Percentiles rank a stretch among this genome's conserved stretches.
phyloP scores from a whole-genome alignment of 1,140 invertebrate species.

The Cotesia chilonis region DNA sequence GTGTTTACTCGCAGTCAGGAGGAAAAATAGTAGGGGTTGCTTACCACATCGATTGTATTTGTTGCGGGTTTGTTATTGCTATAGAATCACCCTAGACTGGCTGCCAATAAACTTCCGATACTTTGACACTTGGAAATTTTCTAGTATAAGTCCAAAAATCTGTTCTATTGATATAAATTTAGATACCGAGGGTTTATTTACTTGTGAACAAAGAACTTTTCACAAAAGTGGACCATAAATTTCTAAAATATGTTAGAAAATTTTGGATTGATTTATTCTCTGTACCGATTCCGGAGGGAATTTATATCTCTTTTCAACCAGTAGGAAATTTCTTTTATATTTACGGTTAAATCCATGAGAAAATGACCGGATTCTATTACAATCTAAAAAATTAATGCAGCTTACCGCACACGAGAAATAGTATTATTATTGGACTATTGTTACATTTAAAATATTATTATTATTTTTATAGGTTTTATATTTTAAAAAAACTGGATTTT shows the following conservation, averaged over 20 bases:
- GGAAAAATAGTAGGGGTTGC: constrained; percentile 9
- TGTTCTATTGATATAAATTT: too few species aligned
- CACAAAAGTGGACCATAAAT: too few species aligned
- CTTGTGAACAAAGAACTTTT: too few species aligned
- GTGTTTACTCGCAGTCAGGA: background rate
- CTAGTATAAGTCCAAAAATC: too few species aligned
- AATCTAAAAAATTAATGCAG: background rate
- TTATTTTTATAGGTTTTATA: background rate
- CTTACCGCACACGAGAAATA: background rate
- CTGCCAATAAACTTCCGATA: background rate
- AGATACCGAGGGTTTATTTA: too few species aligned
- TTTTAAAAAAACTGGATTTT: too few species aligned
- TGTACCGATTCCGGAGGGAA: background rate
- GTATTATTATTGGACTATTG: too few species aligned
- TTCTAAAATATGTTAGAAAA: too few species aligned
- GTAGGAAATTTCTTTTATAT: too few species aligned
- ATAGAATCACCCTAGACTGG: background rate
- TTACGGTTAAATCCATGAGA: too few species aligned
- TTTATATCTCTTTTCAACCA: background rate
- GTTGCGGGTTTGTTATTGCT: constrained; percentile 21
- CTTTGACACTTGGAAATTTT: background rate
- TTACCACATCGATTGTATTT: constrained; percentile 22
- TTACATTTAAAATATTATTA: background rate
- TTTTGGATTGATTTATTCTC: too few species aligned
- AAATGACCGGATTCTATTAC: background rate